A percentile compares a stretch with the other conserved stretches of the same genome.
These are phyloP conservation scores for Hydrotaea cyrtoneurina DNA, from an alignment of 2,888 invertebrate genomes.

Conservation along the genomic window DNA sequence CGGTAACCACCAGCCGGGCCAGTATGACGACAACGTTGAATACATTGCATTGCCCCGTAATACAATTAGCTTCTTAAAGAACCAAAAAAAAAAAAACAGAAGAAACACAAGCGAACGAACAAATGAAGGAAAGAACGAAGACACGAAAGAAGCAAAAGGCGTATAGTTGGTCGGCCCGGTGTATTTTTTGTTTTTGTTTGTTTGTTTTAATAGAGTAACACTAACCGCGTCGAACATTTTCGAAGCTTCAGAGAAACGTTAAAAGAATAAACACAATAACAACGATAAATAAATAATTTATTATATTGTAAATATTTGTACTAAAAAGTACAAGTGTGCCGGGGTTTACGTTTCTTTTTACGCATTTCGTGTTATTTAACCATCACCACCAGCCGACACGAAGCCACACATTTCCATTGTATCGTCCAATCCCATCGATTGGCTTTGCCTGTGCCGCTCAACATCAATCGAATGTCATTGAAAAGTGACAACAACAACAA, in stretches of 20 bases:
- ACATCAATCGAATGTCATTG: neutral
- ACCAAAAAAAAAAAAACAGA: neutral
- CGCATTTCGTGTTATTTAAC: neutral
- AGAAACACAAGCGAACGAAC: too few relatives aligned
- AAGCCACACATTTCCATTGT: neutral
- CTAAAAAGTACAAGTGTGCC: neutral
- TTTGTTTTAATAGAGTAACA: neutral
- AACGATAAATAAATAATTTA: constrained; percentile 3
- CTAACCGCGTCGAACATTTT: neutral
- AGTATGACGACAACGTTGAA: neutral
- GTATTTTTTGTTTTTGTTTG: neutral
- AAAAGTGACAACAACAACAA: neutral
- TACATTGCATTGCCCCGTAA: neutral
- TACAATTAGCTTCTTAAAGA: neutral
- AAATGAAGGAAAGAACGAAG: too few relatives aligned
- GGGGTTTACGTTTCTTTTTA: neutral
- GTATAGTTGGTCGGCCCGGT: neutral
- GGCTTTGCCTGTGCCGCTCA: neutral
- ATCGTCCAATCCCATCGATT: neutral
- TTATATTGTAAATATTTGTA: constrained; percentile 15
- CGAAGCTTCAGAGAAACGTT: neutral
- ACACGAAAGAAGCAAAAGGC: too few relatives aligned
- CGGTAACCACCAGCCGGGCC: neutral
- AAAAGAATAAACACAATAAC: constrained; percentile 3
- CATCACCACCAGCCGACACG: neutral